Evolutionary conservation across 2,113 vertebrate genomes (phyloP), one percentile per base, ranked within the genome.

Genomic region (Tupaia chinensis): DNA sequence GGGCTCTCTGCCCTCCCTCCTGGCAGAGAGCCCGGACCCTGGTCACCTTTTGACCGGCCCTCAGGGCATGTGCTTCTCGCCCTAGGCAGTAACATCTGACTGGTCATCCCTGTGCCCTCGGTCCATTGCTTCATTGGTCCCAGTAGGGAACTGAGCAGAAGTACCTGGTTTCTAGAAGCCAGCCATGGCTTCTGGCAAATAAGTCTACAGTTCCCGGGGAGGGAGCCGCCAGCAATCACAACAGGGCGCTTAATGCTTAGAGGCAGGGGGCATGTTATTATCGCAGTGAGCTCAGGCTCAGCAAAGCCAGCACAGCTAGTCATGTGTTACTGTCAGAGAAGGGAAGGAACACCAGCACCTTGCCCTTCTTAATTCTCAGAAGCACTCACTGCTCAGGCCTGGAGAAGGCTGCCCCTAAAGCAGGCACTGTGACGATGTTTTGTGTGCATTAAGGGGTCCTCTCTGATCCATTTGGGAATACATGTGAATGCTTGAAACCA

Each of bases 41-140:
- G 19, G 73, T 12, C 9, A 1, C 73, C 79, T 73, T 13, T 4
- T n/a, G 81, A 44, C 13, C 54, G 81, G 29, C 29, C 15, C 3
- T 3, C 3, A 7, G 77, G n/a, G 1, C 61, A 29, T n/a, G 32
- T 23, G 91, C 65, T 60, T 25, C 61, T 16, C 27, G 27, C 56
- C 22, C 8, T 12, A 3, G 27, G 56, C 9, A 12, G 22, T 5
- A 25, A 61, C 95, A 95, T 73, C 94, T 95, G 96, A 95, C 93
- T 5, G 16, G 7, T 54, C 60, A 82, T 61, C 56, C 68, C 32
- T 13, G 15, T 1, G 1, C 23, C 29, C 78, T 76, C 1, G 1
- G 44, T n/a, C 61, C n/a, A n/a, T 11, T 27, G 92, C 95, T 91
- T 97, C 93, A 34, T 44, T 91, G 44, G 90, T 9, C 96, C 78